Conservation (phyloP, 2,888 invertebrate species). For the Junonia oenone region DNA sequence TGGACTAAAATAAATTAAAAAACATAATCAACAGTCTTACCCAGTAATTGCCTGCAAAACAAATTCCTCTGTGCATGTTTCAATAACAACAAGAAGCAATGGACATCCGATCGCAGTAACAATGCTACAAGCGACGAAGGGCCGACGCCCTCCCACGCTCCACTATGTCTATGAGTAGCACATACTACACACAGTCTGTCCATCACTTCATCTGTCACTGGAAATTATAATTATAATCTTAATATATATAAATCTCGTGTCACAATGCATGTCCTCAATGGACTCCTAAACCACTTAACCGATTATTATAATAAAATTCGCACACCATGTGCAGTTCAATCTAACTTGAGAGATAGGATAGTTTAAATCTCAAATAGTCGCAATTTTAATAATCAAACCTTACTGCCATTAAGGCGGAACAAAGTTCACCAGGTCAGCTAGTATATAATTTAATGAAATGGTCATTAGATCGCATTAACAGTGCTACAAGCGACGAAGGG, state of each 20-base stretch:
- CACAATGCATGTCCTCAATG: too few species aligned
- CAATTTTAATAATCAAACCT: too few species aligned
- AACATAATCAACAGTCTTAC: conserved; percentile 33
- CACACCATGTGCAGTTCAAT: too few species aligned
- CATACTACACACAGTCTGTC: conserved; percentile 47
- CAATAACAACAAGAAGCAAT: conserved; percentile 56
- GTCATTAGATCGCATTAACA: conserved; percentile 49
- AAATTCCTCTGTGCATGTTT: conserved; percentile 46
- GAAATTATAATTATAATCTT: too few species aligned
- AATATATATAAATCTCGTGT: too few species aligned
- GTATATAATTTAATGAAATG: too few species aligned
- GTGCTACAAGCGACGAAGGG: conserved; percentile 43
- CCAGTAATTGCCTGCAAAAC: conserved; percentile 59
- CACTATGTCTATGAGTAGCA: conserved; percentile 39
- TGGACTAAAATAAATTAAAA: background rate
- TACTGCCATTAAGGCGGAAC: too few species aligned
- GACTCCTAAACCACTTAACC: too few species aligned
- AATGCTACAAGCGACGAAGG: conserved; percentile 46
- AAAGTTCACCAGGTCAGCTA: too few species aligned
- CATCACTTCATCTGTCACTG: conserved; percentile 61
- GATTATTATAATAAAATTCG: too few species aligned
- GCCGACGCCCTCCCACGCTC: conserved; percentile 53
- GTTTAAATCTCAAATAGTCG: too few species aligned
- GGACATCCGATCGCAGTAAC: conserved; percentile 46
- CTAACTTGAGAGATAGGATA: too few species aligned